phyloP scores from a whole-genome alignment of 2,113 vertebrate species.

The Vimba vimba region DNA sequence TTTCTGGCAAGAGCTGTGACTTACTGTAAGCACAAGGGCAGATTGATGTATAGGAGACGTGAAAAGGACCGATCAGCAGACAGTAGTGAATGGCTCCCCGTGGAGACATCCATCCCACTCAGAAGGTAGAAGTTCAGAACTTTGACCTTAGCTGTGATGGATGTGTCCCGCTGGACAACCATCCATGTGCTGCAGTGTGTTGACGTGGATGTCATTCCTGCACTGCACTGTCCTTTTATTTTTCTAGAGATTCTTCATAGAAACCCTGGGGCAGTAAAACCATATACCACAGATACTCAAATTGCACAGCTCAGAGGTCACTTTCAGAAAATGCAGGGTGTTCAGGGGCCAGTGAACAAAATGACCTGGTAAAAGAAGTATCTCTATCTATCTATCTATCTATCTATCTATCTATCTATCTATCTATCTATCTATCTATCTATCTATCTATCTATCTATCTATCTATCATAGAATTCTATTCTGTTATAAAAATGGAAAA shows the following conservation, averaged over 20 bases:
- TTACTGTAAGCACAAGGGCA: background rate
- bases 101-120: slow-evolving; percentile 39
- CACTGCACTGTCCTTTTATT: slow-evolving; percentile 7
- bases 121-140: slow-evolving; percentile 43
- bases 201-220: slow-evolving; percentile 25
- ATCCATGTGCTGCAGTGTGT: slow-evolving; percentile 20
- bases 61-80: slow-evolving; percentile 36
- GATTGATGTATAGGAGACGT: slow-evolving; percentile 34
- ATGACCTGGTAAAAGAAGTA: background rate
- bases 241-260: background rate
- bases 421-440: no score
- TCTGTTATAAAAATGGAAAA: background rate
- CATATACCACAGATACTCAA: background rate
- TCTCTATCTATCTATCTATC: background rate
- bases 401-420: no score
- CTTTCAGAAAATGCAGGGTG: background rate
- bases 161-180: slow-evolving; percentile 13
- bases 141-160: slow-evolving; percentile 47
- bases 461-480: background rate
- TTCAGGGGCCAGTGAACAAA: background rate
- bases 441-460: no score
- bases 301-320: background rate
- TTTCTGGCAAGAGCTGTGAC: background rate
- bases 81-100: slow-evolving; percentile 39
- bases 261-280: slow-evolving; percentile 7